These are phyloP conservation scores for Reticulitermes speratus DNA, from an alignment of 1,140 invertebrate species.

Conservation along the genomic window DNA sequence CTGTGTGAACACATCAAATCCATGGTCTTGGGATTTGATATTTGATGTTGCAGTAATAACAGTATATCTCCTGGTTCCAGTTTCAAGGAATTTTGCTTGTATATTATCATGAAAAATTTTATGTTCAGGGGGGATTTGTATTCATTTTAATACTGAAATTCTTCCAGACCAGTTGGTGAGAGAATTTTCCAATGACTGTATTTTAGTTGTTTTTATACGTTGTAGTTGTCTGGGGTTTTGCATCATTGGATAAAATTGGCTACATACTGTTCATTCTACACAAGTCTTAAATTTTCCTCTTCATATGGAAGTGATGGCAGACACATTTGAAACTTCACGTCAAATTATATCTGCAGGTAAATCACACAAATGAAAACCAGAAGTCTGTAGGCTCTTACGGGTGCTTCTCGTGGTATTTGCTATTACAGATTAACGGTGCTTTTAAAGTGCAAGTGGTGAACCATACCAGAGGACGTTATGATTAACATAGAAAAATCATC, in stretches of 20 bases:
- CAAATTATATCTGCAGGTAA: slow-evolving; percentile 16
- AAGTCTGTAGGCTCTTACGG: not conserved
- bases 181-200: not conserved
- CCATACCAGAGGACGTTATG: not conserved
- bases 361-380: not conserved
- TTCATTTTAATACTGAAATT: not conserved
- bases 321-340: not conserved
- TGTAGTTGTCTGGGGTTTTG: not conserved
- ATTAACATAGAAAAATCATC: not conserved
- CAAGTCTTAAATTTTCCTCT: not conserved
- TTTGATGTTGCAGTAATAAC: no score
- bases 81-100: no score
- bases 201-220: not conserved
- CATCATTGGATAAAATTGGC: not conserved
- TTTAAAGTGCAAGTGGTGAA: not conserved
- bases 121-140: not conserved
- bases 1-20: no score
- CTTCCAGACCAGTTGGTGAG: not conserved
- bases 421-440: not conserved
- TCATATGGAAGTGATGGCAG: not conserved
- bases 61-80: no score
- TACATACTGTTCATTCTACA: not conserved
- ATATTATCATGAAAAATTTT: not conserved
- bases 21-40: no score
- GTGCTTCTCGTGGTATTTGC: not conserved